Conservation (phyloP, 2,888 invertebrate genomes). For the Leucania comma region DNA sequence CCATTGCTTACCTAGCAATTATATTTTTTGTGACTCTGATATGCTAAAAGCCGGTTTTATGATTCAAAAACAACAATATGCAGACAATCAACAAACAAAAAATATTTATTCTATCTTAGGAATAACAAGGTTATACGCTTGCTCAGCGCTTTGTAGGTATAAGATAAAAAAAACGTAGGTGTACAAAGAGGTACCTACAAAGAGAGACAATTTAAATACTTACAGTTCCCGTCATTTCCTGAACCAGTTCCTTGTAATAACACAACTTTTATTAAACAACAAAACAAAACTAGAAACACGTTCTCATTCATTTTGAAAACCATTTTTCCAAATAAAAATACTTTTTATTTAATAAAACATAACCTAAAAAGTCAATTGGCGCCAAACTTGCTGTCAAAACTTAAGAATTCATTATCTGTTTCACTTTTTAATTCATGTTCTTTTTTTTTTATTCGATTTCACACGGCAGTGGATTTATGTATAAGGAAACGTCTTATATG, state of each 20-base stretch:
- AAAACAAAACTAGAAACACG: slow-evolving; percentile 73
- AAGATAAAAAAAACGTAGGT: slow-evolving; percentile 18
- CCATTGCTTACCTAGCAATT: background rate
- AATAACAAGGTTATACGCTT: slow-evolving; percentile 39
- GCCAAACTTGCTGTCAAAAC: slow-evolving; percentile 55
- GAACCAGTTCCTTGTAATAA: slow-evolving; percentile 81
- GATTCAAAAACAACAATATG: slow-evolving; percentile 1
- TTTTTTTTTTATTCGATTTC: slow-evolving; percentile 16
- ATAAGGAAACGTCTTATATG: slow-evolving; percentile 57
- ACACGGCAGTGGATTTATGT: slow-evolving; percentile 10
- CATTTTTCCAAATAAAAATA: slow-evolving; percentile 17
- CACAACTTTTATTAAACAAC: slow-evolving; percentile 72
- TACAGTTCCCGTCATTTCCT: slow-evolving; percentile 81
- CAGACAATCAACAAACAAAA: slow-evolving; percentile 38
- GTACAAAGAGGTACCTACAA: too few species aligned
- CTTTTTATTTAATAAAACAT: slow-evolving; percentile 15
- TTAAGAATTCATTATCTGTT: slow-evolving; percentile 24
- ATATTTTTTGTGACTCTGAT: slow-evolving; percentile 24
- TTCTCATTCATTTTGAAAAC: slow-evolving; percentile 70
- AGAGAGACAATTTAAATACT: slow-evolving; percentile 66
- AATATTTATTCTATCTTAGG: slow-evolving; percentile 23
- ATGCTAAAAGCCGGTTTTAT: background rate
- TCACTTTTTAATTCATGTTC: slow-evolving; percentile 55
- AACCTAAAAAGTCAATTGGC: slow-evolving; percentile 58
- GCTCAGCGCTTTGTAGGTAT: slow-evolving; percentile 16